Evolutionary conservation across 2,797 vertebrate genomes (phyloP), one percentile per base, ranked within the genome.

Genomic region (Myotis planiceps): DNA sequence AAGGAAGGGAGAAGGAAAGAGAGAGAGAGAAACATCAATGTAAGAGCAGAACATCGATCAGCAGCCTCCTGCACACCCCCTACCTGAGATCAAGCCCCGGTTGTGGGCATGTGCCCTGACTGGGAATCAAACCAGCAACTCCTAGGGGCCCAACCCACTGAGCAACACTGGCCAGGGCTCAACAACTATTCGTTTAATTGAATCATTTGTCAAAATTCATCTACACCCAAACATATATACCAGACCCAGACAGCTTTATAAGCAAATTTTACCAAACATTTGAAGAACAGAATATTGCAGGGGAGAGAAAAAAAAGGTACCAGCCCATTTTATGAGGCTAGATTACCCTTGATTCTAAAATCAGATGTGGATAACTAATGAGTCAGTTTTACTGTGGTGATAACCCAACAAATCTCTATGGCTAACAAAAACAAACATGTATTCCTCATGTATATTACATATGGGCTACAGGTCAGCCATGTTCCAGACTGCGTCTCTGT

Each of bases 151-250:
- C 29, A 63, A n/a, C 60, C 29, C 27, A n/a, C 29, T 63, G 60
- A n/a, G 15, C 29, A n/a, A n/a, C 60, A n/a, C 29, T 63, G 29
- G 6, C 29, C 29, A 16, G 15, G 58, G 29, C 12, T 63, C 60
- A 63, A 63, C 14, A n/a, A 63, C 29, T 63, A n/a, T 63, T 63
- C 4, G 16, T n/a, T 63, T 63, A 87, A 47, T n/a, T 92, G 58
- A 75, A 25, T 89, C 75, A 60, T 47, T 78, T 87, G 23, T 95
- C 89, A 91, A 94, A 94, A 85, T 76, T 89, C 69, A 94, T 78
- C 39, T 42, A 37, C 6, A 45, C 18, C 29, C 51, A 9, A 65
- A 60, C 87, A 92, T 42, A 78, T 12, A 85, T 25, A 85, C 39
- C n/a, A 88, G 58, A 19, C 15, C 16, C 39, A 81, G 53, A 76